phyloP scores from a whole-genome alignment of 2,113 vertebrate genomes.

The Corythornis cristatus region DNA sequence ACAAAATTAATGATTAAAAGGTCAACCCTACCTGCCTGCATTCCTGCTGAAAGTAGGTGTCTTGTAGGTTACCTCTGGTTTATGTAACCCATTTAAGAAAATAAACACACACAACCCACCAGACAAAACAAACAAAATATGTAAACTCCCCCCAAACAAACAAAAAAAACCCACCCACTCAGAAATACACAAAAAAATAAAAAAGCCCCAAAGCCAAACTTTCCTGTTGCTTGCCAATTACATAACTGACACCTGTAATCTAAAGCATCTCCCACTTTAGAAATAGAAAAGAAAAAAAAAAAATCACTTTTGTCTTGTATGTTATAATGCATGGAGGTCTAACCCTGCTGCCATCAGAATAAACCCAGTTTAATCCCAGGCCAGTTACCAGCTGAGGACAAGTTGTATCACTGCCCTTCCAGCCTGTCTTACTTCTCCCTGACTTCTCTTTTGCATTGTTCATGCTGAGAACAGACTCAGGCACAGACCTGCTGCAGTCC shows the following conservation, averaged over 20 bases:
- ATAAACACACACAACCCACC: not conserved
- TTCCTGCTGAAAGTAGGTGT: not conserved
- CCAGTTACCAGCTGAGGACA: not conserved
- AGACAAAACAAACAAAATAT: not conserved
- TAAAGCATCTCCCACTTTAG: not conserved
- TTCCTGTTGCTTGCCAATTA: not conserved
- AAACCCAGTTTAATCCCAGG: not conserved
- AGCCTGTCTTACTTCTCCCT: not conserved
- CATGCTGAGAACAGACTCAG: not conserved
- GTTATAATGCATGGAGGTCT: not conserved
- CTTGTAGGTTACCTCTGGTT: not conserved
- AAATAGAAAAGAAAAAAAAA: not conserved
- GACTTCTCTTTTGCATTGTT: not conserved
- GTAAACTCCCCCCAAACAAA: not conserved
- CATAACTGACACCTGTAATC: not conserved
- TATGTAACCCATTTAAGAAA: not conserved
- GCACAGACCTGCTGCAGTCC: not conserved
- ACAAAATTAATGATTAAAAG: not conserved
- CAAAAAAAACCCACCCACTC: not conserved
- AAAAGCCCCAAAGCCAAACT: not conserved
- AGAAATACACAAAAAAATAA: not conserved
- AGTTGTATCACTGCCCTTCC: not conserved
- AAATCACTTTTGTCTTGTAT: not conserved
- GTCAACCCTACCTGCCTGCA: not conserved
- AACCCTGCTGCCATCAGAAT: not conserved